A percentile compares a stretch with the other conserved stretches of the same genome.
These are phyloP conservation scores for Frieseomelitta varia DNA, from an alignment of 1,140 invertebrate genomes.

Conservation along the genomic window DNA sequence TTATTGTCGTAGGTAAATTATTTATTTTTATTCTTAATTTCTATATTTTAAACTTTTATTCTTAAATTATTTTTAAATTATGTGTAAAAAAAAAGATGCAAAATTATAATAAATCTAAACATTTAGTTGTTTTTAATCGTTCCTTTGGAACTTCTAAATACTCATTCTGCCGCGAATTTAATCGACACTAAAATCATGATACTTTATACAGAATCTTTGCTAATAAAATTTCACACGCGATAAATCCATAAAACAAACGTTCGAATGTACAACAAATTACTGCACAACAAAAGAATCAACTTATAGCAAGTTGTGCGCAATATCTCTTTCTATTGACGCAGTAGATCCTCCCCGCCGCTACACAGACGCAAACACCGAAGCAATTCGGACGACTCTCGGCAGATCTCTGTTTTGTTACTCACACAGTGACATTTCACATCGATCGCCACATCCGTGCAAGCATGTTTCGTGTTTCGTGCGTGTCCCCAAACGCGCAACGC, in stretches of 20 bases:
- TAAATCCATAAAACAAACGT: not conserved
- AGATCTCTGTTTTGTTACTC: not conserved
- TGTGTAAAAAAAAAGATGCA: no score
- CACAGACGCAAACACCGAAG: not conserved
- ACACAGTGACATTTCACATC: slow-evolving; percentile 23
- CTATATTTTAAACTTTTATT: no score
- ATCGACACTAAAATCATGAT: no score
- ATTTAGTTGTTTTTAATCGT: no score
- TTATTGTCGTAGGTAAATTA: no score
- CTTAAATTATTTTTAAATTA: no score
- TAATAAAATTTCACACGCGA: no score
- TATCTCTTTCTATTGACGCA: not conserved
- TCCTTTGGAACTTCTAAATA: no score
- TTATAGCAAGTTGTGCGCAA: not conserved
- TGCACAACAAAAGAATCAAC: not conserved
- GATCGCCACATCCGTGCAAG: not conserved
- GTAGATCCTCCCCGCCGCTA: not conserved
- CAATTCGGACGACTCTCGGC: not conserved
- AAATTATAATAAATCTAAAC: no score
- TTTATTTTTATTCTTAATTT: no score
- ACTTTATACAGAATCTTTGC: no score
- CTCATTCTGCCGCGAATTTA: no score
- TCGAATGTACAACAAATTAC: not conserved
- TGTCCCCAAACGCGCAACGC: not conserved
- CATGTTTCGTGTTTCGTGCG: not conserved